These are phyloP conservation scores for Heterocephalus glaber DNA, from an alignment of 2,113 vertebrate species.

Conservation along the genomic window DNA sequence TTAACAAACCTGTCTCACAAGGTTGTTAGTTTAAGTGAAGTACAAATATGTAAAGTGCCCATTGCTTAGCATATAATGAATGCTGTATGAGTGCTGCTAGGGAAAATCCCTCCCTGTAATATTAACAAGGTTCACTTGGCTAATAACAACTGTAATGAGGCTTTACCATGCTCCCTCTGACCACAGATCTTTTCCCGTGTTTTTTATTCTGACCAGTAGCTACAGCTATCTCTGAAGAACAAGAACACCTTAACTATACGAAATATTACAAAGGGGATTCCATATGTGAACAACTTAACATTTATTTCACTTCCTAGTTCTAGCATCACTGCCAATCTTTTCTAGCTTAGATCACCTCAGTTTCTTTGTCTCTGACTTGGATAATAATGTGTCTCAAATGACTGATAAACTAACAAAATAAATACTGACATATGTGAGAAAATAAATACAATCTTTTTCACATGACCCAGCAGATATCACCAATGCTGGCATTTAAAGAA, in stretches of 20 bases:
- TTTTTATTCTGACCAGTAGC: constrained; percentile 26
- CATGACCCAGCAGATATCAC: constrained; percentile 1
- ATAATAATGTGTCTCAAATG: constrained; percentile 57
- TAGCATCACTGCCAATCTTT: not conserved
- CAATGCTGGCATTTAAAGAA: not conserved
- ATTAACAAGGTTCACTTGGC: not conserved
- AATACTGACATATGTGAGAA: constrained; percentile 21
- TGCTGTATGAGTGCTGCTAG: not conserved
- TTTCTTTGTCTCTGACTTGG: constrained; percentile 51
- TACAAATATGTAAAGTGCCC: not conserved
- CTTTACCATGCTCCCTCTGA: not conserved
- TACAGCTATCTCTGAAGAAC: not conserved
- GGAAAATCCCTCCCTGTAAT: not conserved
- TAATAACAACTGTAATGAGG: not conserved
- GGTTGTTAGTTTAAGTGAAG: not conserved
- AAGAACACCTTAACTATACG: not conserved
- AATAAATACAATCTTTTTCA: constrained; percentile 50
- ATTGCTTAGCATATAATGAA: not conserved
- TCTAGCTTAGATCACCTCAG: not conserved
- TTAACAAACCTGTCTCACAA: not conserved
- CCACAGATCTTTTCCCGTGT: not conserved
- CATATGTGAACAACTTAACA: not conserved
- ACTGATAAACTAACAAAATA: constrained; percentile 54
- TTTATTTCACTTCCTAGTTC: constrained; percentile 25
- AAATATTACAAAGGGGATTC: constrained; percentile 30